phyloP scores from a whole-genome alignment of 1,140 invertebrate species.

The Bombus sylvicola region DNA sequence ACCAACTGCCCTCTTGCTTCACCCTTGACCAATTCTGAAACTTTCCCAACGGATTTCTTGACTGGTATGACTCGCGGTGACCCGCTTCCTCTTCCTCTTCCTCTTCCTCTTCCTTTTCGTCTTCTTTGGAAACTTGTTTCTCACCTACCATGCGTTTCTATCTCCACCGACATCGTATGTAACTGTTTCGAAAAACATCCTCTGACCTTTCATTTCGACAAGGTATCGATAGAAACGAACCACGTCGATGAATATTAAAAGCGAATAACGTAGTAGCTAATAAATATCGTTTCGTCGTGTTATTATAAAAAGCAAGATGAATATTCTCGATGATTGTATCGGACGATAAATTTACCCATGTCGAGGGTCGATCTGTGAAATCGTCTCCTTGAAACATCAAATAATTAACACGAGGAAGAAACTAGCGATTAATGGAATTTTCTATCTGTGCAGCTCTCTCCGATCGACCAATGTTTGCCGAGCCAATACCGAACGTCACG shows the following conservation, averaged over 20 bases:
- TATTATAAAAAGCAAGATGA: not conserved
- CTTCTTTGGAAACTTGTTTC: conserved; percentile 6
- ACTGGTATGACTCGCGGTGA: conserved; percentile 16
- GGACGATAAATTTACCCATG: not conserved
- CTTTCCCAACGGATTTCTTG: conserved; percentile 52
- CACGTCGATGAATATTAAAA: too few species aligned
- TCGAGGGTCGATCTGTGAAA: not conserved
- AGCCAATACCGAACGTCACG: conserved; percentile 94
- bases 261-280: not conserved
- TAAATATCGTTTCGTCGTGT: not conserved
- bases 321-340: not conserved
- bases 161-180: not conserved
- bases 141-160: not conserved
- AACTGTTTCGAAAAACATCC: not conserved
- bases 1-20: conserved; percentile 66
- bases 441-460: conserved; percentile 88
- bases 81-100: conserved; percentile 31
- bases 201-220: too few species aligned
- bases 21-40: conserved; percentile 64
- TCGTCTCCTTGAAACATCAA: not conserved
- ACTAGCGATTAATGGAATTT: not conserved
- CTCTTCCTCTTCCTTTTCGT: not conserved
- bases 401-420: not conserved
- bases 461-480: conserved; percentile 91
- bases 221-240: too few species aligned